Base-by-base conservation (phyloP, 2,888 invertebrate genomes). In the Drosophila paramelanica region DNA sequence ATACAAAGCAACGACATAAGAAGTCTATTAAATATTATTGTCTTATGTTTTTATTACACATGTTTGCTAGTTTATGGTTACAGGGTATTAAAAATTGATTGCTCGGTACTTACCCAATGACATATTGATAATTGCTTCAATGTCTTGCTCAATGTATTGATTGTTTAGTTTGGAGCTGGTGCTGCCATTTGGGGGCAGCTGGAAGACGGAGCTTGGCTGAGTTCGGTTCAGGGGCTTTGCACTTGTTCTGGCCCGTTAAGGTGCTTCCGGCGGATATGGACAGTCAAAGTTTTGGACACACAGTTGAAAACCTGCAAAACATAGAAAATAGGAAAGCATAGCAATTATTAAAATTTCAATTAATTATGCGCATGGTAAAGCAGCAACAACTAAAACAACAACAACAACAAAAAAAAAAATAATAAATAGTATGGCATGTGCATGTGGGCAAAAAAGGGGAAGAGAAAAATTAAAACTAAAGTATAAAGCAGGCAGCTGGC, bases 231-330 rank as follows among this genome's bases (percentile, higher is more conserved):
- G 70, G 72, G 73, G 81, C 84, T 88, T 73, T 87, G 81, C 86
- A 90, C 87, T 89, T 90, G 88, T 90, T 88, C 76, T 81, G 67
- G 60, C 81, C 77, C 53, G 68, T 75, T 84, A 79, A 84, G 85
- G 90, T 50, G 82, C 80, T 90, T 89, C 89, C 89, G 89, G 85
- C 90, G 90, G 89, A 89, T 83, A 85, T 71, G 67, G 68, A 11
- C 52, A 72, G 78, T 70, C 88, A 78, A 85, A 74, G 60, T 88
- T 81, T 82, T 74, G 72, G 75, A 67, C 79, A 76, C 67, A 72
- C 74, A 68, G 62, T 52, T 67, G 67, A 68, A 79, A 75, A 85
- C 82, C 89, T 90, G 87, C 84, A 58, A 77, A 85, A 84, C 83
- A 79, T 77, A 76, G 86, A 83, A 87, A 78, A 84, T 77, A 73